Evolutionary conservation across 2,797 vertebrate species (phyloP).

Genomic region (Cebuella pygmaea): DNA sequence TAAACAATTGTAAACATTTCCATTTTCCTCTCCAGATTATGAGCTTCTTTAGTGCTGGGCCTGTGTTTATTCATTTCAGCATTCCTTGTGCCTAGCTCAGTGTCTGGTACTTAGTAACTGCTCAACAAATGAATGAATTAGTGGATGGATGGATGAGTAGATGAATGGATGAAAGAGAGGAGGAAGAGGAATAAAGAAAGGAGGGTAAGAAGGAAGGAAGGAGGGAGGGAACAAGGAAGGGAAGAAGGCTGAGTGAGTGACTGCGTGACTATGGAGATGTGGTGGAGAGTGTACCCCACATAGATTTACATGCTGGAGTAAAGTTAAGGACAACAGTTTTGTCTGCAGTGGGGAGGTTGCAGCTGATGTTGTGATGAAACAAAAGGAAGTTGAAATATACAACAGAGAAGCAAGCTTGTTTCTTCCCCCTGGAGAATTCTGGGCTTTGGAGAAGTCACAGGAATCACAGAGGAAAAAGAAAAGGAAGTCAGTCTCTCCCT

Average conservation of each 20-base stretch:
- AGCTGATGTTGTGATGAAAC: constrained; percentile 14
- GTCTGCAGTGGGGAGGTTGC: neutral
- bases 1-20: constrained; percentile 17
- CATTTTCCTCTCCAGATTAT: neutral
- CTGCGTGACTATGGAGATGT: neutral
- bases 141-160: neutral
- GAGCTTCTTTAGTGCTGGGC: neutral
- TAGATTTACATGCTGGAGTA: neutral
- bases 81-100: neutral
- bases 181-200: neutral
- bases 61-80: neutral
- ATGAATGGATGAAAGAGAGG: too few species aligned
- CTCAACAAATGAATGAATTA: neutral
- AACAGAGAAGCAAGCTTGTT: neutral
- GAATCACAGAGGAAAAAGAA: neutral
- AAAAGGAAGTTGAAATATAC: constrained; percentile 3
- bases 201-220: too few species aligned
- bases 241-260: neutral
- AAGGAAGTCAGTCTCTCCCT: neutral
- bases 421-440: neutral
- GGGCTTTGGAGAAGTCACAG: neutral
- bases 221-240: neutral
- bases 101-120: neutral
- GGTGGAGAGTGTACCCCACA: neutral
- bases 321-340: neutral